A percentile compares a stretch with the other conserved stretches of the same genome.
Conservation (phyloP, 1,140 invertebrate species). For the Cydia amplana region DNA sequence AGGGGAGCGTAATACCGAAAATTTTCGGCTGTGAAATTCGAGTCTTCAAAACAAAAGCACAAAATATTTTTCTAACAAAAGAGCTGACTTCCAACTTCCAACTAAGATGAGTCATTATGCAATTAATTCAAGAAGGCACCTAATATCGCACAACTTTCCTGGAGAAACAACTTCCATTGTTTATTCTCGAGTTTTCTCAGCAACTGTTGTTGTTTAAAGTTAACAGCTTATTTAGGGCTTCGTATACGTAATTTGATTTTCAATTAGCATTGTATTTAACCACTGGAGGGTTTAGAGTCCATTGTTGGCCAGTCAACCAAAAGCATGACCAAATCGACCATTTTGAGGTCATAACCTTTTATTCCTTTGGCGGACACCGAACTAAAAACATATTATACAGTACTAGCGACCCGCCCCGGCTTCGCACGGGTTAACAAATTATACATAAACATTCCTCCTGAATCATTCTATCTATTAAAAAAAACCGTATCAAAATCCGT, state of each 20-base stretch:
- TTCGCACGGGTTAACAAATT: too few species aligned
- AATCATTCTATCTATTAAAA: too few species aligned
- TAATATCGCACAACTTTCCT: conserved; percentile 55
- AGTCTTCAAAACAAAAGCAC: not conserved
- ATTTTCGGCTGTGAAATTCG: too few species aligned
- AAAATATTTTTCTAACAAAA: conserved; percentile 35
- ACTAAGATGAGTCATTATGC: conserved; percentile 63
- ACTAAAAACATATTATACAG: too few species aligned
- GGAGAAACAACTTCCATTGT: conserved; percentile 57
- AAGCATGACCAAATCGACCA: too few species aligned
- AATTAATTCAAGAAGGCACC: conserved; percentile 67
- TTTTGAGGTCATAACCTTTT: too few species aligned
- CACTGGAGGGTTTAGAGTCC: not conserved
- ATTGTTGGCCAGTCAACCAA: not conserved
- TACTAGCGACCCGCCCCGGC: too few species aligned
- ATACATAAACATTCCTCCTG: too few species aligned
- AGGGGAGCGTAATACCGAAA: too few species aligned
- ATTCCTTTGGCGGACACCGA: too few species aligned
- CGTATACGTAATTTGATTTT: conserved; percentile 33
- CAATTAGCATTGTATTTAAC: conserved; percentile 26
- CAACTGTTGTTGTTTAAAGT: conserved; percentile 45
- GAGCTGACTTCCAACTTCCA: conserved; percentile 45
- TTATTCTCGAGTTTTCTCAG: conserved; percentile 51
- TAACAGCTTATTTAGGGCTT: conserved; percentile 24
- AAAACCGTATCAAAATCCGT: too few species aligned